These are phyloP conservation scores for Aurelia aurita complex sp. Pacific DNA, from an alignment of 30 jellyfish, hydroid and myxozoan species.

Conservation along the genomic window DNA sequence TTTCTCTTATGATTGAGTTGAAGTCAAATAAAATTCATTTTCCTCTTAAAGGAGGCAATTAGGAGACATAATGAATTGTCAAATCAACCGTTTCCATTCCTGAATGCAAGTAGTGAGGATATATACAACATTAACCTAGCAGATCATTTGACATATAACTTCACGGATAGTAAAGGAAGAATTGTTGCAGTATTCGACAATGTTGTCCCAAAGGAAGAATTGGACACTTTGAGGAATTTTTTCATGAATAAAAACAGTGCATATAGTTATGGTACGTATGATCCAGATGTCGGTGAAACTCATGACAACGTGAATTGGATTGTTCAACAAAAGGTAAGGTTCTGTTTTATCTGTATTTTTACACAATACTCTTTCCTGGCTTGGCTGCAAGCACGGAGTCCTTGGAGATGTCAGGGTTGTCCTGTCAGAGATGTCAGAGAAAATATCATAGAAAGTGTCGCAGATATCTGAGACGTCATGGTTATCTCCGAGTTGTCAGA, in stretches of 20 bases:
- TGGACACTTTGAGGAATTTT: constrained; percentile 43
- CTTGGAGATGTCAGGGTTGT: no score
- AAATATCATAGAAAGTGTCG: no score
- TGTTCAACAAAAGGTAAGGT: constrained; percentile 37
- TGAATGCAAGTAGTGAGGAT: constrained; percentile 40
- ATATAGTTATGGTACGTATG: constrained; percentile 49
- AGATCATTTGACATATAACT: constrained; percentile 51
- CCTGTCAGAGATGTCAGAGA: no score
- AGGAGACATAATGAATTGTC: neutral
- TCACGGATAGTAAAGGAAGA: constrained; percentile 46
- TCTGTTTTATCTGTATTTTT: no score
- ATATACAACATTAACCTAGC: constrained; percentile 41
- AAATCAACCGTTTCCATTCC: constrained; percentile 35
- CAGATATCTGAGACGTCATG: no score
- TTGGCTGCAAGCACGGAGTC: no score
- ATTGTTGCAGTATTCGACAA: constrained; percentile 71
- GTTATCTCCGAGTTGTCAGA: no score
- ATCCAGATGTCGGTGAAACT: constrained; percentile 34
- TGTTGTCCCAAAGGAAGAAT: constrained; percentile 69
- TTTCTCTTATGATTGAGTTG: neutral
- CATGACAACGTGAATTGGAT: constrained; percentile 83
- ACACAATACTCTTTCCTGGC: no score
- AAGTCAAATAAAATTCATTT: neutral
- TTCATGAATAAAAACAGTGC: constrained; percentile 47
- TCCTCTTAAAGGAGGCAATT: neutral